These are phyloP conservation scores for Cephus runcator DNA, from an alignment of 2,888 invertebrate species.

Conservation along the genomic window DNA sequence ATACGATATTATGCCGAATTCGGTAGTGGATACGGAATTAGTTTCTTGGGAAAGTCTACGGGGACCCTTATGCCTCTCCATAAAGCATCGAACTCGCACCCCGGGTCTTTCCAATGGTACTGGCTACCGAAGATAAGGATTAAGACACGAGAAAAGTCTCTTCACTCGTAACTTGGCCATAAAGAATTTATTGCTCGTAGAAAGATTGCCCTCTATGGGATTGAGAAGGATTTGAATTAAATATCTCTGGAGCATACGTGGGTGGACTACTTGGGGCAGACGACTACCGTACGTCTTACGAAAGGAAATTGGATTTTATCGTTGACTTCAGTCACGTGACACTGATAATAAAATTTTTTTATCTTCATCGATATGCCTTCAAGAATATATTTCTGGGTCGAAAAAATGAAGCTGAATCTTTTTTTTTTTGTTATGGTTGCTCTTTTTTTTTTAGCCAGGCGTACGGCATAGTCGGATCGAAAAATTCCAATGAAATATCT, in stretches of 20 bases:
- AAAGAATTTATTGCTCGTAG: constrained; percentile 13
- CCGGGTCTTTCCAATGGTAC: not conserved
- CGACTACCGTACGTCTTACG: constrained; percentile 40
- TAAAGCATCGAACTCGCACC: constrained; percentile 10
- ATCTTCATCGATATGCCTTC: not conserved
- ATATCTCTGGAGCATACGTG: constrained; percentile 27
- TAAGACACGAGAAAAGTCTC: constrained; percentile 18
- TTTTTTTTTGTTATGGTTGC: not conserved
- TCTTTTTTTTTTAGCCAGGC: not conserved
- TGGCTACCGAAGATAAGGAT: constrained; percentile 30
- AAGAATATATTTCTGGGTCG: not conserved
- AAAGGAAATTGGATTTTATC: not conserved
- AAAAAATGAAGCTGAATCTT: not conserved
- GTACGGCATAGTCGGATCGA: not conserved
- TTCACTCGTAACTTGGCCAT: not conserved
- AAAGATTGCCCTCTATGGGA: constrained; percentile 22
- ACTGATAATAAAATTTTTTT: not conserved
- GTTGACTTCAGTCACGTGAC: not conserved
- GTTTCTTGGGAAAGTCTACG: constrained; percentile 9
- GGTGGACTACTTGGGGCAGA: constrained; percentile 42
- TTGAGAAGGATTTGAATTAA: constrained; percentile 37
- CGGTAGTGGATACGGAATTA: constrained; percentile 15
- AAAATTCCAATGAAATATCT: not conserved
- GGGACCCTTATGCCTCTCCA: constrained; percentile 12
- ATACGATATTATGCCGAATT: not conserved